These are phyloP conservation scores for Oreochromis spilurus DNA, from an alignment of 2,113 vertebrate genomes.

Conservation along the genomic window DNA sequence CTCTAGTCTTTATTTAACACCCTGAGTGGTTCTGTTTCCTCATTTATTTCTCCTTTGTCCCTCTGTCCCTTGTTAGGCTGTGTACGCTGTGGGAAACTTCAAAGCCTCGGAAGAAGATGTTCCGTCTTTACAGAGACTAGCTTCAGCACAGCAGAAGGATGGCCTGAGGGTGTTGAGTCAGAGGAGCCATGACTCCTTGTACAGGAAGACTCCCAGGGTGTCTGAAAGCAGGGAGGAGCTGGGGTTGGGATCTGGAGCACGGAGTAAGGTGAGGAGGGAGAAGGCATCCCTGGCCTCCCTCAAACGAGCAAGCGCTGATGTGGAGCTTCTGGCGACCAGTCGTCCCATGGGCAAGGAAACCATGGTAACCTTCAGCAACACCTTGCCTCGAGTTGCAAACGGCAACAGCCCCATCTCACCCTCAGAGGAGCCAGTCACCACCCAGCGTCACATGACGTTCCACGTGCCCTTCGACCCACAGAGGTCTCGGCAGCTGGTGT, in stretches of 20 bases:
- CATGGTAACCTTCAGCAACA: conserved; percentile 99
- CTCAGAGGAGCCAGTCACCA: conserved; percentile 76
- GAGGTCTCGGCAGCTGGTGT: conserved; percentile 87
- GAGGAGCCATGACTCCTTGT: conserved; percentile 87
- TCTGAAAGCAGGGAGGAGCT: conserved; percentile 93
- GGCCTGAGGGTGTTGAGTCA: conserved; percentile 84
- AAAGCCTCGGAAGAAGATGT: conserved; percentile 76
- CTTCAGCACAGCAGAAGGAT: conserved; percentile 71
- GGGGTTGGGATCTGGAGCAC: conserved; percentile 70
- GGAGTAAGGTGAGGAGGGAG: conserved; percentile 77
- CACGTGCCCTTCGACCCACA: conserved; percentile 88
- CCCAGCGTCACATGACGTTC: conserved; percentile 86
- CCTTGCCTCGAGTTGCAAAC: conserved; percentile 83
- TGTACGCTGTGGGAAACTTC: conserved; percentile 91
- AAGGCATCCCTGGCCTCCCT: conserved; percentile 89
- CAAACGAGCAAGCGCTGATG: conserved; percentile 90
- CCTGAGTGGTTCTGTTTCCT: neutral
- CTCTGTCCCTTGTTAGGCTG: conserved; percentile 74
- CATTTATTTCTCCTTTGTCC: neutral
- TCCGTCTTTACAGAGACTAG: neutral
- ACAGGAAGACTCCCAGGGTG: conserved; percentile 86
- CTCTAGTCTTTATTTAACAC: conserved; percentile 7
- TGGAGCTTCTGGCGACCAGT: conserved; percentile 89
- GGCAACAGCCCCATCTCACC: conserved; percentile 70
- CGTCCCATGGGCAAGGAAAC: conserved; percentile 96